phyloP scores from a whole-genome alignment of 2,888 invertebrate genomes.

The Argyra leucocephala region DNA sequence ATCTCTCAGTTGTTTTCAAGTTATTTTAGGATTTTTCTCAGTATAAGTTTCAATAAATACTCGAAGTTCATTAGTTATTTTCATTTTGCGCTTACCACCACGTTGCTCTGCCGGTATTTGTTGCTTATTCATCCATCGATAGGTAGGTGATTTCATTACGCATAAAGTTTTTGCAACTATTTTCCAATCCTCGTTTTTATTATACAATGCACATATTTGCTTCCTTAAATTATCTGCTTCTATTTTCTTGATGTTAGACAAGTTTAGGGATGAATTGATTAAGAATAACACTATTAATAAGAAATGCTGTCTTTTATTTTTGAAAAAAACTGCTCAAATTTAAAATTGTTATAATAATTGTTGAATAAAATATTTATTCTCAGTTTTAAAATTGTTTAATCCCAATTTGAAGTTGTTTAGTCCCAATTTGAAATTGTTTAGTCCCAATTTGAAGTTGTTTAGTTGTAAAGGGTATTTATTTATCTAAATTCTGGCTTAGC shows the following conservation, averaged over 20 bases:
- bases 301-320: background rate
- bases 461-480: conserved; percentile 80
- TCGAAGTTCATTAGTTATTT: conserved; percentile 13
- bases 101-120: conserved; percentile 7
- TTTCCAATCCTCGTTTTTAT: conserved; percentile 9
- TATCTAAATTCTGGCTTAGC: too few species aligned
- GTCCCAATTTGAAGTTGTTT: conserved; percentile 39
- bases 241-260: conserved; percentile 9
- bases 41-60: background rate
- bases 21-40: conserved; percentile 11
- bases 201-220: conserved; percentile 12
- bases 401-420: background rate
- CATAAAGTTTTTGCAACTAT: conserved; percentile 12
- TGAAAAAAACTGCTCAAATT: background rate
- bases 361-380: background rate
- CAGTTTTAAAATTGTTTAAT: background rate
- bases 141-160: conserved; percentile 4
- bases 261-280: conserved; percentile 10
- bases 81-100: conserved; percentile 9
- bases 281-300: background rate
- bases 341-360: background rate
- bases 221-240: conserved; percentile 10
- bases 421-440: conserved; percentile 37
- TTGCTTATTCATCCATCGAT: conserved; percentile 4
- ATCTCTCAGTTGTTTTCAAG: conserved; percentile 11